Conservation (phyloP, 2,113 vertebrate genomes). For the Hippocampus abdominalis region DNA sequence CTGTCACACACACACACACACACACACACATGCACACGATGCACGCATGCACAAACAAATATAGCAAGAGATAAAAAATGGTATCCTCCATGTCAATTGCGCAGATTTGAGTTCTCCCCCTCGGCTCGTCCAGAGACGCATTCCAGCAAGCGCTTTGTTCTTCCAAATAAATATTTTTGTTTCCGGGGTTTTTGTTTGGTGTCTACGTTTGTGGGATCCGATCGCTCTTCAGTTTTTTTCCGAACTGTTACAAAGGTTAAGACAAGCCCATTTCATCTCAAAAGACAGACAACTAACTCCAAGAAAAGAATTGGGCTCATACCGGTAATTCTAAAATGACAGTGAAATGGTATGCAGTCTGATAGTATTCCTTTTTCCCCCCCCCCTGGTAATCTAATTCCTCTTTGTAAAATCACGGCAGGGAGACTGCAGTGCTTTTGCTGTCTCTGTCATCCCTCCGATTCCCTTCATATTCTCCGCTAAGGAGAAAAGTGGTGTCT, state of each 20-base stretch:
- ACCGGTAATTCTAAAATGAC: too few relatives aligned
- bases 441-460: slow-evolving; percentile 5
- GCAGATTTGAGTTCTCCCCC: not conserved
- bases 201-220: too few relatives aligned
- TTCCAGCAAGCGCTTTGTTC: not conserved
- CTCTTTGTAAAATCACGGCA: not conserved
- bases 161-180: too few relatives aligned
- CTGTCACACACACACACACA: slow-evolving; percentile 11
- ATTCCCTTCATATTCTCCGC: slow-evolving; percentile 12
- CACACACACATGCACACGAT: not conserved
- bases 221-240: too few relatives aligned
- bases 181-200: too few relatives aligned
- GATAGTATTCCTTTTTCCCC: too few relatives aligned
- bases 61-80: slow-evolving; percentile 33
- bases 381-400: not conserved
- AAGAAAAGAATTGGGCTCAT: not conserved
- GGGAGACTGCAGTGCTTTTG: slow-evolving; percentile 17
- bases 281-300: too few relatives aligned
- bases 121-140: not conserved
- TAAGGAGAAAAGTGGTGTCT: slow-evolving; percentile 18
- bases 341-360: too few relatives aligned
- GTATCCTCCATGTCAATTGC: slow-evolving; percentile 27
- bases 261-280: too few relatives aligned
- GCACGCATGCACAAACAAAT: slow-evolving; percentile 51
- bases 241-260: too few relatives aligned